These are phyloP conservation scores for Protosalanx chinensis DNA, from an alignment of 2,797 vertebrate genomes.

Conservation along the genomic window DNA sequence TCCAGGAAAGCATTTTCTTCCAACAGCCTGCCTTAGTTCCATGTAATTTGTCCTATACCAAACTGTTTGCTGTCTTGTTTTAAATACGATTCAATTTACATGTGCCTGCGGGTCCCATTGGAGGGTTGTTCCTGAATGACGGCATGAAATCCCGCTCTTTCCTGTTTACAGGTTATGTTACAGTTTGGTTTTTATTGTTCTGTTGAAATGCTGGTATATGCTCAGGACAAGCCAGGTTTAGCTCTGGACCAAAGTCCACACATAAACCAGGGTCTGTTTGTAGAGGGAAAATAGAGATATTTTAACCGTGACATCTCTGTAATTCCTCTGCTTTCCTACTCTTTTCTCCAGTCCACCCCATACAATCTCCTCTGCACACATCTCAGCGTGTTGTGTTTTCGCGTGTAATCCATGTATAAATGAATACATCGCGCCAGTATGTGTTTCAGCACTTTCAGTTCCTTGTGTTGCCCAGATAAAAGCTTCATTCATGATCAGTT, in stretches of 20 bases:
- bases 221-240: not conserved
- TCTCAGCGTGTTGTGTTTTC: not conserved
- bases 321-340: not conserved
- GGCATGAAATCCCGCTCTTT: not conserved
- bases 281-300: not conserved
- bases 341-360: not conserved
- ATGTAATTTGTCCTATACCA: too few species aligned
- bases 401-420: not conserved
- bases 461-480: slow-evolving; percentile 29
- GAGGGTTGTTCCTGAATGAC: not conserved
- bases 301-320: not conserved
- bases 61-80: too few species aligned
- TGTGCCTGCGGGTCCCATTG: not conserved
- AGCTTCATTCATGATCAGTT: slow-evolving; percentile 27
- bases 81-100: not conserved
- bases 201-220: not conserved
- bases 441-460: slow-evolving; percentile 3
- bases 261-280: not conserved
- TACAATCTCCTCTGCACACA: too few species aligned
- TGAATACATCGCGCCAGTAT: slow-evolving; percentile 4
- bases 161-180: not conserved
- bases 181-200: not conserved
- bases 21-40: too few species aligned
- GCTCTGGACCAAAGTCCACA: slow-evolving; percentile 3
- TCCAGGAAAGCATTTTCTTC: not conserved